Evolutionary conservation across 2,113 vertebrate genomes (phyloP).

Genomic region (Tragulus kanchil): DNA sequence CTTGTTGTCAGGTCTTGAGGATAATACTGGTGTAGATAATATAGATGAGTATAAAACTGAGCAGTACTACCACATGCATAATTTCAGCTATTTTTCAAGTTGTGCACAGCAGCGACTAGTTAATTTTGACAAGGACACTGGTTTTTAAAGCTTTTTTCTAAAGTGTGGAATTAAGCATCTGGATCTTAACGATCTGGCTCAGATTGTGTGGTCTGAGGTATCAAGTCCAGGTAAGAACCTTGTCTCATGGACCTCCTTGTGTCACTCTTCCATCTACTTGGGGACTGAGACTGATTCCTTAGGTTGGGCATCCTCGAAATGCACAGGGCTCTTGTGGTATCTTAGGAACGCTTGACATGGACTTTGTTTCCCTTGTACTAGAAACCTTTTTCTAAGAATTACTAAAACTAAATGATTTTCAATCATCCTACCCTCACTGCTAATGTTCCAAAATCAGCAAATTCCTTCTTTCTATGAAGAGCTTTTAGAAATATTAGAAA

Average conservation of each 20-base stretch:
- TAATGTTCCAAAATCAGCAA: not conserved
- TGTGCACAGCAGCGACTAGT: not conserved
- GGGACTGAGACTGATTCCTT: not conserved
- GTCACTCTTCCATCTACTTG: fast-evolving
- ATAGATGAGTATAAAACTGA: too few relatives aligned
- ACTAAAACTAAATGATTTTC: not conserved
- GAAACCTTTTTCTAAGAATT: not conserved
- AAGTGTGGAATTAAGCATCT: not conserved
- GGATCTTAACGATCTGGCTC: not conserved
- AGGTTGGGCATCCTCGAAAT: fast-evolving
- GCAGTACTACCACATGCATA: fast-evolving
- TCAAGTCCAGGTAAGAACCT: too few relatives aligned
- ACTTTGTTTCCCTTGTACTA: not conserved
- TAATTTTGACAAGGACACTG: not conserved
- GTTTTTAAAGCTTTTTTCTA: not conserved
- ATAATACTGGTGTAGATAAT: too few relatives aligned
- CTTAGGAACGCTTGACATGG: fast-evolving
- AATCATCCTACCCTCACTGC: not conserved
- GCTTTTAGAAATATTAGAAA: not conserved
- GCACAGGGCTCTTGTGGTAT: not conserved
- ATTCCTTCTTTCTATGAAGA: not conserved
- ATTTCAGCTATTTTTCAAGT: not conserved
- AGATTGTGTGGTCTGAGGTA: too few relatives aligned
- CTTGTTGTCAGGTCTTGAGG: too few relatives aligned
- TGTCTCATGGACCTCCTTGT: not conserved